Evolutionary conservation across 1,140 invertebrate species (phyloP).

Genomic region (Bombyx mandarina): DNA sequence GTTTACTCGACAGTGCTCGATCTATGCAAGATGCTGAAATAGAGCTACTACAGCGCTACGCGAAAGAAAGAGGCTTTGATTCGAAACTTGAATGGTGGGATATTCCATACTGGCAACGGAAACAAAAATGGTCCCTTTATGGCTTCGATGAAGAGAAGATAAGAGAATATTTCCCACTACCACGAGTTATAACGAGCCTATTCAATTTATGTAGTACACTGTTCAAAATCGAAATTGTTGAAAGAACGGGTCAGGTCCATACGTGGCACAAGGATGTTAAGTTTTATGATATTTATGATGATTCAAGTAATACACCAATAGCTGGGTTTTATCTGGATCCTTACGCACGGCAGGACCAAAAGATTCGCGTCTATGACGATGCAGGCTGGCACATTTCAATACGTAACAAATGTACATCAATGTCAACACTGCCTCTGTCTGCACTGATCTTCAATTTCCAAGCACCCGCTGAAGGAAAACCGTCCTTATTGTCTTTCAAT

Average conservation of each 20-base stretch:
- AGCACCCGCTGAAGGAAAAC: conserved; percentile 73
- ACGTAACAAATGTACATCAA: conserved; percentile 76
- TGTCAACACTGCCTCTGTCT: conserved; percentile 77
- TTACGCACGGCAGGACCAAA: conserved; percentile 77
- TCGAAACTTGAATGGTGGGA: conserved; percentile 85
- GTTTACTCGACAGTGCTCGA: conserved; percentile 76
- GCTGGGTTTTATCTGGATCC: conserved; percentile 89
- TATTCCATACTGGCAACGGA: conserved; percentile 87
- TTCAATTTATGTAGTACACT: conserved; percentile 82
- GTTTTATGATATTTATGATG: conserved; percentile 86
- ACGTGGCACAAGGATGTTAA: conserved; percentile 90
- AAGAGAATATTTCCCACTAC: conserved; percentile 87
- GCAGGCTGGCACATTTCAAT: conserved; percentile 80
- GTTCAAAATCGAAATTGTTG: conserved; percentile 87
- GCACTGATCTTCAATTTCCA: conserved; percentile 89
- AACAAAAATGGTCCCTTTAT: conserved; percentile 76
- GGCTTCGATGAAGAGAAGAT: conserved; percentile 80
- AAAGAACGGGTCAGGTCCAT: conserved; percentile 73
- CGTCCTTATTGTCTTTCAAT: conserved; percentile 80
- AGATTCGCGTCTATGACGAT: conserved; percentile 73
- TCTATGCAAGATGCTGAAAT: conserved; percentile 85
- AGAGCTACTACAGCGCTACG: conserved; percentile 83
- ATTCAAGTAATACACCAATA: conserved; percentile 76
- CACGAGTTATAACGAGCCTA: conserved; percentile 81
- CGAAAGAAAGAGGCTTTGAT: conserved; percentile 80